Evolutionary conservation across 1,140 invertebrate species (phyloP).

Genomic region (Telenomus remus): DNA sequence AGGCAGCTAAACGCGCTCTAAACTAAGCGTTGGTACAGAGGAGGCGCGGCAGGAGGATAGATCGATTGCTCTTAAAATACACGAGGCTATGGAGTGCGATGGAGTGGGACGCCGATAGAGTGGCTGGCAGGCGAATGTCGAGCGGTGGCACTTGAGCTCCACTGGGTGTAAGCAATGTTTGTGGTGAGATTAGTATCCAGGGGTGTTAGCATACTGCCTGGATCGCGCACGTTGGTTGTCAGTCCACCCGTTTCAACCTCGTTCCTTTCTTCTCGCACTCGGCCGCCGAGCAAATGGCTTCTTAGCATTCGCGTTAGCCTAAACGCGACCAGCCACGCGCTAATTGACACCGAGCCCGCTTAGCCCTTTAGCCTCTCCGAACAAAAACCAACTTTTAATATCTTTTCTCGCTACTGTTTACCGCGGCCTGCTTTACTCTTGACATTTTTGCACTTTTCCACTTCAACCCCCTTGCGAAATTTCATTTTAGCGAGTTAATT

Average conservation of each 20-base stretch:
- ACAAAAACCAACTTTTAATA: background rate
- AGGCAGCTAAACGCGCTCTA: constrained; percentile 4
- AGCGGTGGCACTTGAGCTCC: constrained; percentile 62
- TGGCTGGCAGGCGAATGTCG: constrained; percentile 9
- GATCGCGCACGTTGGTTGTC: constrained; percentile 69
- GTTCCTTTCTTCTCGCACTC: constrained; percentile 9
- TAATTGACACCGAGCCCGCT: constrained; percentile 62
- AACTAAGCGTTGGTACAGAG: constrained; percentile 10
- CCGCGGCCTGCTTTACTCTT: too few relatives aligned
- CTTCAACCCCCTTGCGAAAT: too few relatives aligned
- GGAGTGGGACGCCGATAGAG: constrained; percentile 7
- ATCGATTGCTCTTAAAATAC: constrained; percentile 56
- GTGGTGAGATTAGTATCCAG: constrained; percentile 71
- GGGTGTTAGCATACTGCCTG: constrained; percentile 68
- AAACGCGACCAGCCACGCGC: constrained; percentile 49
- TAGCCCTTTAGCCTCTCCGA: background rate
- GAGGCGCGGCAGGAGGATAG: constrained; percentile 18
- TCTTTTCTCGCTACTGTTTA: background rate
- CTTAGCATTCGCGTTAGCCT: constrained; percentile 22
- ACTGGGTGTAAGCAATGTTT: constrained; percentile 69
- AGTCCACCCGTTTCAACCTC: constrained; percentile 51
- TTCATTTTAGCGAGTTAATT: too few relatives aligned
- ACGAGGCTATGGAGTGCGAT: constrained; percentile 11
- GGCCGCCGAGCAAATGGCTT: constrained; percentile 12
- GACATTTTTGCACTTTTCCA: too few relatives aligned